Base-by-base conservation (phyloP, 2,797 vertebrate species). In the Danio choprae region DNA sequence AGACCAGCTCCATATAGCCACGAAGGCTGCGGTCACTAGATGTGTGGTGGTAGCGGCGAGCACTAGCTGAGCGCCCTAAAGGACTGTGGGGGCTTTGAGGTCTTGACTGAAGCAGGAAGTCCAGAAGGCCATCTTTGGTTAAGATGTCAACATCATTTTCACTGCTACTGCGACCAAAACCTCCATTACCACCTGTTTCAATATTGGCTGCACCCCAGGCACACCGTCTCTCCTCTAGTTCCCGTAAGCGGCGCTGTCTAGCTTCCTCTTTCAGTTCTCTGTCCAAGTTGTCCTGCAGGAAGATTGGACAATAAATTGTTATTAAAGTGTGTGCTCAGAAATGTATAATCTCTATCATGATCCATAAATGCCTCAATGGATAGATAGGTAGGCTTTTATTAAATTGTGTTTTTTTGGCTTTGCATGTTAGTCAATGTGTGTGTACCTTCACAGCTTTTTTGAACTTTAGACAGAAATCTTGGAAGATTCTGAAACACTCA, bases 401-500 rank as follows among this genome's bases (percentile, higher is more conserved):
- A 4, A 7, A 3, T 0, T 8, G 2, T 15, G 44, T 46, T 13
- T 4, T 65, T 10, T 50, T 1, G 51, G 2, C n/a, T 43, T 67
- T 56, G 20, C 1, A 15, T 46, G 64, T 7, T 29, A 46, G 5
- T 62, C 2, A 50, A 55, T 29, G 12, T 53, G 10, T 40, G 40
- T 55, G 9, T 88, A 99, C 98, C 96, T 98, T 98, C 40, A 98
- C 97, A 4, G 97, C 97, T 78, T 97, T 99, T 89, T 95, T 95
- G 88, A 99, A 99, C 89, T 94, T 96, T 74, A 95, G 71, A 82
- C 97, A 99, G 88, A 99, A 99, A 87, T 99, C 97, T 86, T 96
- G 95, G 88, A 99, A 99, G 89, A 99, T 98, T 89, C 97, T 95
- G 87, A 99, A 97, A 87, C 97, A 96, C 77, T 99, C 98, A 3